Conservation (phyloP, 2,888 invertebrate genomes). For the Furcula furcula region DNA sequence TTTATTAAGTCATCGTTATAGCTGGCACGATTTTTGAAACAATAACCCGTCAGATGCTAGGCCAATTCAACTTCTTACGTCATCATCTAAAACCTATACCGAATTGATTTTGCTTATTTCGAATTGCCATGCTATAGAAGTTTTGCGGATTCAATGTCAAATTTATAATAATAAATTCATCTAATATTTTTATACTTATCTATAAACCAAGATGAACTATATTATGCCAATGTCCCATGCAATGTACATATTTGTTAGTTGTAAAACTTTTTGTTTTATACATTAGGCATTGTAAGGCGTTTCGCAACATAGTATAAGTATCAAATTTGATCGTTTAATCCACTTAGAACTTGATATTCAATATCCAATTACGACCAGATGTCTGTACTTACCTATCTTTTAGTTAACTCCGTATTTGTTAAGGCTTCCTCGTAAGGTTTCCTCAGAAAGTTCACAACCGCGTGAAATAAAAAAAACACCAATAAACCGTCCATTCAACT, state of each 20-base stretch:
- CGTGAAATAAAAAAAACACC: slow-evolving; percentile 28
- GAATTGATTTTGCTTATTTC: slow-evolving; percentile 52
- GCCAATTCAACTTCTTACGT: slow-evolving; percentile 46
- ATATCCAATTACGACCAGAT: slow-evolving; percentile 51
- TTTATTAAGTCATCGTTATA: slow-evolving; percentile 40
- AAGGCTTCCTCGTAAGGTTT: slow-evolving; percentile 56
- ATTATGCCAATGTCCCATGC: no score
- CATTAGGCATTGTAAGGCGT: slow-evolving; percentile 5
- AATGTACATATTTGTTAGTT: not conserved
- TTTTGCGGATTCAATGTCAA: slow-evolving; percentile 15
- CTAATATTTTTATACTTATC: no score
- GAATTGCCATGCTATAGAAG: slow-evolving; percentile 33
- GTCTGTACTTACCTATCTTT: slow-evolving; percentile 50
- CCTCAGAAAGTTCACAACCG: slow-evolving; percentile 34
- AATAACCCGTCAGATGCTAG: slow-evolving; percentile 38
- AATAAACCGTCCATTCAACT: slow-evolving; percentile 9
- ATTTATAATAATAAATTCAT: no score
- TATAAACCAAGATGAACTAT: no score
- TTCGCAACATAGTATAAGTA: no score
- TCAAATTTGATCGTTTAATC: no score
- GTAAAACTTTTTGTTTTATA: not conserved
- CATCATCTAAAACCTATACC: slow-evolving; percentile 47
- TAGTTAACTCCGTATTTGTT: slow-evolving; percentile 30
- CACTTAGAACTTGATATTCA: slow-evolving; percentile 24
- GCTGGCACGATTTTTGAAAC: slow-evolving; percentile 30